Base-by-base conservation (phyloP, 2,797 vertebrate species). In the Mormyrus proboscirostris region DNA sequence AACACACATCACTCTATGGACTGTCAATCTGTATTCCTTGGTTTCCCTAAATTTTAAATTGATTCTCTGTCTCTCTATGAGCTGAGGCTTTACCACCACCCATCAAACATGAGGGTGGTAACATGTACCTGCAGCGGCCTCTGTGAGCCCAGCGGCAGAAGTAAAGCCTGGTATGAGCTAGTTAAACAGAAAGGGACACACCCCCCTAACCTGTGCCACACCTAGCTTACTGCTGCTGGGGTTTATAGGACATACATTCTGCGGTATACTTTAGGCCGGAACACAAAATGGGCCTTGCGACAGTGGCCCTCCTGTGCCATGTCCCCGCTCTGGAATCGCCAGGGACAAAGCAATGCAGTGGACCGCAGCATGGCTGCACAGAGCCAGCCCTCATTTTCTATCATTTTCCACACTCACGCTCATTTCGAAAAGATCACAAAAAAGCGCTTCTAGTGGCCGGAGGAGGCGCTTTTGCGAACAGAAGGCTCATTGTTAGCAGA, bases 401-500 rank as follows among this genome's bases (percentile, higher is more conserved):
- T 47, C n/a, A 25, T 82, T 83, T 89, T 57, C 79, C 59, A 55
- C 33, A 53, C 76, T 89, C 47, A n/a, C 73, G 14, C 79, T 89
- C 53, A 57, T 79, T 38, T 89, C 16, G 12, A 83, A 89, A 53
- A 89, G 79, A 89, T 83, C 79, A 76, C 76, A 47, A 89, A 82
- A 89, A 49, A 69, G 57, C 41, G 38, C 86, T 69, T 41, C 86
- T 69, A 50, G 57, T 49, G 86, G 59, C 51, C 73, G 57, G 86
- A 2, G 3, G 41, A 88, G 90, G 79, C 49, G 88, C 89, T 89
- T 55, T 65, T 51, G 49, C 4, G 49, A 90, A 92, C 90, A 92
- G 90, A 91, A 86, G 90, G 55, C 65, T 87, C 89, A 90, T 90
- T 92, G 91, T 90, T 85, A 79, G 89, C 53, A 88, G 88, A 88